phyloP scores from a whole-genome alignment of 2,113 vertebrate species.

The Chamaetylas fuelleborni region DNA sequence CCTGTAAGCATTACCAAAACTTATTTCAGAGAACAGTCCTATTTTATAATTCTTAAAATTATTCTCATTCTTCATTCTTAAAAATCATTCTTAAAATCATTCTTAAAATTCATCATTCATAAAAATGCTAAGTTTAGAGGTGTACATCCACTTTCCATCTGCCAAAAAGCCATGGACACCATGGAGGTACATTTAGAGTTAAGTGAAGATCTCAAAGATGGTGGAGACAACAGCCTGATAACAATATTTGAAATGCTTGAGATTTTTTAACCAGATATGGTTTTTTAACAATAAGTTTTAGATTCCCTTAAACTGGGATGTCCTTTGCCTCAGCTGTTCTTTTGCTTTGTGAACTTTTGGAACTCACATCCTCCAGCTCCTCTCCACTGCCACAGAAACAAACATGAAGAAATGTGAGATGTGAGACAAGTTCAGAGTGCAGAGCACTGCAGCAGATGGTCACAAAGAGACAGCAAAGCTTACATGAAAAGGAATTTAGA shows the following conservation, averaged over 20 bases:
- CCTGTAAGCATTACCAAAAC: not conserved
- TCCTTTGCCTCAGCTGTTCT: constrained; percentile 8
- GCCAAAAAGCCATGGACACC: not conserved
- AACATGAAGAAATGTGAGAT: not conserved
- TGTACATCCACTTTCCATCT: not conserved
- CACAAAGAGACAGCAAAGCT: constrained; percentile 13
- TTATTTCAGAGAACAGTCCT: not conserved
- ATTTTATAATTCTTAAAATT: not conserved
- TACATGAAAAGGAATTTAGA: constrained; percentile 50
- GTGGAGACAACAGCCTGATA: not conserved
- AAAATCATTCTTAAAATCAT: not conserved
- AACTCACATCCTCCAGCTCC: not conserved
- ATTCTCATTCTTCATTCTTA: no score
- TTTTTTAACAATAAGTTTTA: not conserved
- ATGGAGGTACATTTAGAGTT: not conserved
- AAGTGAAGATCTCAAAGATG: not conserved
- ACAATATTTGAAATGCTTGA: not conserved
- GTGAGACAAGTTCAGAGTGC: not conserved
- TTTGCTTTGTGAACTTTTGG: not conserved
- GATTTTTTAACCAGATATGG: not conserved
- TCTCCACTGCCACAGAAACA: not conserved
- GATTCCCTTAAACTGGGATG: not conserved
- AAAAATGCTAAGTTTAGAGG: not conserved
- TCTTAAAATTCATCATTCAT: not conserved
- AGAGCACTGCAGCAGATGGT: constrained; percentile 31